Conservation (phyloP, 2,888 invertebrate genomes). For the Eupithecia exiguata region DNA sequence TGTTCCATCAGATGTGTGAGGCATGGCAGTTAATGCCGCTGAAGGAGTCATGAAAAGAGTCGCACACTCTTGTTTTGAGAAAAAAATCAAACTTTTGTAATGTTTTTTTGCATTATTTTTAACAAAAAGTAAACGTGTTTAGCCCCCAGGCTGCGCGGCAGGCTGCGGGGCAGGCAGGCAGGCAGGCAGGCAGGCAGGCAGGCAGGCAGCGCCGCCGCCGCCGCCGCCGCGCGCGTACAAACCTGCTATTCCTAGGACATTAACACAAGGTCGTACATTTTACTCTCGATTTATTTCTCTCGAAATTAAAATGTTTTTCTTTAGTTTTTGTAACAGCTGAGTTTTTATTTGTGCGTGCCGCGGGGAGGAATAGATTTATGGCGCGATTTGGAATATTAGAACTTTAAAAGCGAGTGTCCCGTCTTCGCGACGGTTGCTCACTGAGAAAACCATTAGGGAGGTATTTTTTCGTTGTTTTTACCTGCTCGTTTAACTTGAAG, state of each 20-base stretch:
- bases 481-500: neutral
- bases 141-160: slow-evolving; percentile 29
- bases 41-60: too few relatives aligned
- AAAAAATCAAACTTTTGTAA: too few relatives aligned
- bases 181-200: slow-evolving; percentile 25
- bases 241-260: slow-evolving; percentile 33
- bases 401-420: neutral
- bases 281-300: slow-evolving; percentile 35
- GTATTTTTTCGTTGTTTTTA: neutral
- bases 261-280: slow-evolving; percentile 29
- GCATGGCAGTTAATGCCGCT: too few relatives aligned
- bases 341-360: slow-evolving; percentile 5
- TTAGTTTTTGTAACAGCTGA: slow-evolving; percentile 29
- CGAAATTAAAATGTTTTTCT: slow-evolving; percentile 29
- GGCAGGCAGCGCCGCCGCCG: neutral
- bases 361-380: slow-evolving; percentile 8
- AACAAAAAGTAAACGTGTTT: slow-evolving; percentile 30
- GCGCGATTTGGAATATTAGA: neutral
- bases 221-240: slow-evolving; percentile 14
- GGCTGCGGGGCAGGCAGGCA: slow-evolving; percentile 29
- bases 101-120: slow-evolving; percentile 5
- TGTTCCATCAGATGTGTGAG: too few relatives aligned
- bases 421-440: too few relatives aligned
- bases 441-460: neutral
- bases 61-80: too few relatives aligned